A percentile compares a stretch with the other conserved stretches of the same genome.
Conservation (phyloP, 2,888 invertebrate species). For the Pecten maximus region DNA sequence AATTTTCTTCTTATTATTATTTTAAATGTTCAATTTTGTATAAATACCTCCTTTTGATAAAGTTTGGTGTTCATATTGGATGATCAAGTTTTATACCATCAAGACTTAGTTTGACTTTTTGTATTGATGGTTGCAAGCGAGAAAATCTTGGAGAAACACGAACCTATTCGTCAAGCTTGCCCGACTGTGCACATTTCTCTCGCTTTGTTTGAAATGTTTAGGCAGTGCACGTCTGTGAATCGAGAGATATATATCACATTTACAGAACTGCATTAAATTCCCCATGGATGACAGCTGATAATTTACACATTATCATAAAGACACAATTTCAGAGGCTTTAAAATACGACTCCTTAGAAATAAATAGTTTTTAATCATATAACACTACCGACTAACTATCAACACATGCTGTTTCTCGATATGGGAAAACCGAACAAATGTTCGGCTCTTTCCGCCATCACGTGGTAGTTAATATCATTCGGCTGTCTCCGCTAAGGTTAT, state of each 20-base stretch:
- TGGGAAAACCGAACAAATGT: background rate
- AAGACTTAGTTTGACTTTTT: no score
- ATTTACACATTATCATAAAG: conserved; percentile 30
- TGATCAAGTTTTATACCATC: no score
- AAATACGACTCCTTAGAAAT: conserved; percentile 16
- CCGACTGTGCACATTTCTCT: background rate
- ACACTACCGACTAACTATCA: background rate
- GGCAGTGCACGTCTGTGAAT: background rate
- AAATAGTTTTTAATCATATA: conserved; percentile 14
- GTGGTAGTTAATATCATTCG: background rate
- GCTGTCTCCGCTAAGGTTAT: no score
- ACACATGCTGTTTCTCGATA: background rate
- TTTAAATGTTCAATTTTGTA: no score
- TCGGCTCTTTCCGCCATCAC: background rate
- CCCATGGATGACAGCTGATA: conserved; percentile 20
- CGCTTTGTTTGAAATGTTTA: background rate
- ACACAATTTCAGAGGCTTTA: conserved; percentile 14
- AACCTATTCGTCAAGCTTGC: background rate
- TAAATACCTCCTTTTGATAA: no score
- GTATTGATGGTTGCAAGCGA: background rate
- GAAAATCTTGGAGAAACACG: background rate
- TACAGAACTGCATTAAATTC: conserved; percentile 13
- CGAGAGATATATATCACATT: background rate
- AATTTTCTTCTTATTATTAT: no score
- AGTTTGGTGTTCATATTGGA: no score